These are phyloP conservation scores for Bombus difficillimus DNA, from an alignment of 1,140 invertebrate species.

Conservation along the genomic window DNA sequence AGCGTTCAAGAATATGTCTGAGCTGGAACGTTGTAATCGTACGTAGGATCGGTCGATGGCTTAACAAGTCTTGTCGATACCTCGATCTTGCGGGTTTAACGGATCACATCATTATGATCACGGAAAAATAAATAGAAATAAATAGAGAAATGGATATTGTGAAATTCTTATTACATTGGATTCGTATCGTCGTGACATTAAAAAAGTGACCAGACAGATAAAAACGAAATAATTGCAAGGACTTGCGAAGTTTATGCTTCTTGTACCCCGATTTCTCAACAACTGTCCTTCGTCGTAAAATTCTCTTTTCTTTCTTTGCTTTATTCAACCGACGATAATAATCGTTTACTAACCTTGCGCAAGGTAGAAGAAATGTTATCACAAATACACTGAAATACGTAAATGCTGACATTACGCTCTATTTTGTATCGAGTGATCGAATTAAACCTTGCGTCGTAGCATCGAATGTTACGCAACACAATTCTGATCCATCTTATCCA, in stretches of 20 bases:
- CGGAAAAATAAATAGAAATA: neutral
- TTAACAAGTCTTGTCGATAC: neutral
- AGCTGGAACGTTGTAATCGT: slow-evolving; percentile 13
- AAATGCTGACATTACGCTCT: neutral
- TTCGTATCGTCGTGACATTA: neutral
- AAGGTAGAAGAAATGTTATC: too few relatives aligned
- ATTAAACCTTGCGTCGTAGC: neutral
- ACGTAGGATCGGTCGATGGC: neutral
- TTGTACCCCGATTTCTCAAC: neutral
- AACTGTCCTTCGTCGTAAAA: neutral
- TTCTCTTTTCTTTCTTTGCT: neutral
- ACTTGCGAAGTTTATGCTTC: neutral
- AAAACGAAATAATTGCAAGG: neutral
- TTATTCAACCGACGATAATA: too few relatives aligned
- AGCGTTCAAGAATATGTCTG: slow-evolving; percentile 25
- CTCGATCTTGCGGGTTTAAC: neutral
- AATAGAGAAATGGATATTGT: neutral
- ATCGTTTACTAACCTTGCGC: neutral
- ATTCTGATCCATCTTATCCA: neutral
- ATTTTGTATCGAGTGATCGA: neutral
- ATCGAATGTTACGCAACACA: neutral
- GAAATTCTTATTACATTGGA: neutral
- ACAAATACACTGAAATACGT: too few relatives aligned
- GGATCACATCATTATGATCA: neutral
- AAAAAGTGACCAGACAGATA: neutral